Evolutionary conservation across 2,888 invertebrate species (phyloP), one percentile per base, ranked within the genome.

Genomic region (Chrysolina haemoptera): DNA sequence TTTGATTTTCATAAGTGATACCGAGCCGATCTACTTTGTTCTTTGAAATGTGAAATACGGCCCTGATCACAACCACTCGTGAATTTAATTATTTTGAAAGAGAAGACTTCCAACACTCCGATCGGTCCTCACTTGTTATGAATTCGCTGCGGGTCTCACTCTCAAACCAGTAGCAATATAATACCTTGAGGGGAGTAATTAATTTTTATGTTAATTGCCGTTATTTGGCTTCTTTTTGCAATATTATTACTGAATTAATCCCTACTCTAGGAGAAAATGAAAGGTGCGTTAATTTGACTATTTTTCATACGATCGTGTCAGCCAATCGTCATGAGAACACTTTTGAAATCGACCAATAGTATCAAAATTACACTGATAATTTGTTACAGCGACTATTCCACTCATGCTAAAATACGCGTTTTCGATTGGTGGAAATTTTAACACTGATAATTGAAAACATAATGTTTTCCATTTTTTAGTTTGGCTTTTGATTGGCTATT

Each of bases 161-260:
- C 40, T 22, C 63, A 18, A 35, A 75, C 22, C 68, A 71, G 69
- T 73, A 74, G 76, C 76, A 78, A 78, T 78, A 76, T 76, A 75
- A 78, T 70, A 68, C 76, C 74, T 77, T 78, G 77, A 79, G 80
- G 80, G 79, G 77, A 81, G 81, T 82, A 82, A 83, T 83, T 82
- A 82, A 83, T 83, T 83, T 80, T 70, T 73, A 75, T 78, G 79
- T 77, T 76, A 79, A 78, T 79, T 79, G 77, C 76, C 63, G 73
- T 79, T 79, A 77, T 76, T 76, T 65, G 79, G 78, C 79, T 79
- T 77, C 76, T 78, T 76, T 76, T 74, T 73, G 72, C 76, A 75
- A 78, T 79, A 80, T 80, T 80, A 79, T 78, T 80, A 77, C 78
- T 71, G 74, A 71, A 77, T 77, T 65, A 71, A 62, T 74, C 70